Percentiles rank a stretch among this genome's conserved stretches.
These are phyloP conservation scores for Pantherophis alleghaniensis DNA, from an alignment of 2,797 vertebrate genomes.

Conservation along the genomic window DNA sequence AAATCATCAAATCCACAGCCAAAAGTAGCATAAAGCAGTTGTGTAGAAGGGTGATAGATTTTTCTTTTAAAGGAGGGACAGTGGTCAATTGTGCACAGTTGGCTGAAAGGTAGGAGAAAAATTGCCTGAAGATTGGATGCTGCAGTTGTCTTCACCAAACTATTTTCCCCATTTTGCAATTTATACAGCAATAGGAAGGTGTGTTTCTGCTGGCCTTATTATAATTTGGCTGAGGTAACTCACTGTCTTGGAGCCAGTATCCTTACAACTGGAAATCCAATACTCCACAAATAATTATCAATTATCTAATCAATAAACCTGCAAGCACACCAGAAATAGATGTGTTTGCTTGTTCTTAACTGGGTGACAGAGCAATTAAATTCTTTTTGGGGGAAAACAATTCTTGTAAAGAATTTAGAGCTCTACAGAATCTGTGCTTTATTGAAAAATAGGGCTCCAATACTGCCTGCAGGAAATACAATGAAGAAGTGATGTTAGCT, in stretches of 20 bases:
- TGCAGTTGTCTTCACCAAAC: not conserved
- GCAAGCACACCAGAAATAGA: not conserved
- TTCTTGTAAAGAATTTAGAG: not conserved
- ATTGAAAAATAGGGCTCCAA: not conserved
- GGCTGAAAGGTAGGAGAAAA: not conserved
- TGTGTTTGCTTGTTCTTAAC: not conserved
- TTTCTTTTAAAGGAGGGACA: not conserved
- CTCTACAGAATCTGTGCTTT: not conserved
- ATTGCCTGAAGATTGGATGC: not conserved
- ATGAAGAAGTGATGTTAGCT: not conserved
- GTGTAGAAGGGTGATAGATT: not conserved
- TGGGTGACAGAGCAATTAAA: not conserved
- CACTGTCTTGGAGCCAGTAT: not conserved
- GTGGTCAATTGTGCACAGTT: not conserved
- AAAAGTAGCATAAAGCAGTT: not conserved
- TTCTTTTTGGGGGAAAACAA: not conserved
- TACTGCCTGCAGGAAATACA: not conserved
- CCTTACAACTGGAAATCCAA: not conserved
- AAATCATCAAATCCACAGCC: not conserved
- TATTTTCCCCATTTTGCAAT: not conserved
- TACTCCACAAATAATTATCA: not conserved
- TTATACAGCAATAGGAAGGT: not conserved
- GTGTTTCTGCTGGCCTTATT: not conserved
- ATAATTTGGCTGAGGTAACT: not conserved
- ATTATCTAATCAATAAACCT: not conserved